phyloP scores from a whole-genome alignment of 2,888 invertebrate genomes.

The Camptogramma bilineatum region DNA sequence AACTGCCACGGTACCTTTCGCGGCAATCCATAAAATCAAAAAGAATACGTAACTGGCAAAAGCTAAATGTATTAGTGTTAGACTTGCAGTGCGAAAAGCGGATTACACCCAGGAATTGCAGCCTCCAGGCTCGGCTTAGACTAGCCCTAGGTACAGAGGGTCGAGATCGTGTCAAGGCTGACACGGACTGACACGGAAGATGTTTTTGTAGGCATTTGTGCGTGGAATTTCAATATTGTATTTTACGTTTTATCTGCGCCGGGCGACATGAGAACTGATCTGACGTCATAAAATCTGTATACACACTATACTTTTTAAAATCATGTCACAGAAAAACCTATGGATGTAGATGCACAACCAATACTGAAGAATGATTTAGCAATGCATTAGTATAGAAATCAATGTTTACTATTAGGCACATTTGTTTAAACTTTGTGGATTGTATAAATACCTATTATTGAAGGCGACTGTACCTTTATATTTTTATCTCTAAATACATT shows the following conservation, averaged over 20 bases:
- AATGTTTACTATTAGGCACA: too few species aligned
- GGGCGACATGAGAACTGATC: too few species aligned
- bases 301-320: too few species aligned
- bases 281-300: too few species aligned
- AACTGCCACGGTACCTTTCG: neutral
- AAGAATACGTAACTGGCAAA: neutral
- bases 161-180: constrained; percentile 3
- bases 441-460: too few species aligned
- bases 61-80: neutral
- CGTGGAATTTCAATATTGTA: constrained; percentile 5
- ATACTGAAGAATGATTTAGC: too few species aligned
- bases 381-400: too few species aligned
- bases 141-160: neutral
- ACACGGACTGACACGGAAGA: neutral
- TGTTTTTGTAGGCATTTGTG: neutral
- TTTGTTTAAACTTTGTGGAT: too few species aligned
- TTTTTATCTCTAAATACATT: too few species aligned
- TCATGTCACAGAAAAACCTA: too few species aligned
- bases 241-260: neutral
- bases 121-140: neutral
- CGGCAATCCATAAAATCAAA: neutral
- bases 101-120: neutral
- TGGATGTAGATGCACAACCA: too few species aligned
- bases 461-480: too few species aligned
- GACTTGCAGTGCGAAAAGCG: neutral